Evolutionary conservation across 2,113 vertebrate genomes (phyloP).

Genomic region (Lynx canadensis): DNA sequence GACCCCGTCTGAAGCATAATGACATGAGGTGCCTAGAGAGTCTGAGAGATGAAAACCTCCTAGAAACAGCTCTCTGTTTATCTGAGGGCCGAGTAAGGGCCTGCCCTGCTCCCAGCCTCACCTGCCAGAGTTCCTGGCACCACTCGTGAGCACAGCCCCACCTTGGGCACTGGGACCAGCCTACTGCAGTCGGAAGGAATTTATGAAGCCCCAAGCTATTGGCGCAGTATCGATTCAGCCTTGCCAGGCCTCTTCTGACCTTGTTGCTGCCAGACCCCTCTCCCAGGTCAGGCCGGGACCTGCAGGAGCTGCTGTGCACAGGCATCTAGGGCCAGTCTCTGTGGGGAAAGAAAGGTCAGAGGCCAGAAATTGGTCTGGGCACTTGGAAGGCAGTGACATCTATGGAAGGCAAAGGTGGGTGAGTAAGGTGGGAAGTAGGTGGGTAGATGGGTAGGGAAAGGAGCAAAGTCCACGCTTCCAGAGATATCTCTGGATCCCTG

Average conservation of each 20-base stretch:
- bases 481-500: neutral
- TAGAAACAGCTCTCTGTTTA: neutral
- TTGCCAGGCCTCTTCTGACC: neutral
- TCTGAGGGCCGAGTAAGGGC: accelerated
- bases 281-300: neutral
- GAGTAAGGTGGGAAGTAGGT: neutral
- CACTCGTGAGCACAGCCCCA: neutral
- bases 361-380: neutral
- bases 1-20: accelerated
- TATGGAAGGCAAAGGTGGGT: neutral
- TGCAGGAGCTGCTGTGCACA: neutral
- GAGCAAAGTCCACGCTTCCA: neutral
- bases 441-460: neutral
- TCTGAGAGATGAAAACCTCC: neutral
- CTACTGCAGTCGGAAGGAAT: neutral
- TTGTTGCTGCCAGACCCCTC: neutral
- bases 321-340: neutral
- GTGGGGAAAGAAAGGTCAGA: neutral
- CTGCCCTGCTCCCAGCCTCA: neutral
- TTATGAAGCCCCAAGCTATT: neutral
- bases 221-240: neutral
- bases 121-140: neutral
- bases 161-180: neutral
- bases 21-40: accelerated
- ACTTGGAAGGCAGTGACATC: neutral